Evolutionary conservation across 1,140 invertebrate genomes (phyloP), one percentile per base, ranked within the genome.

Genomic region (Drusus annulatus): DNA sequence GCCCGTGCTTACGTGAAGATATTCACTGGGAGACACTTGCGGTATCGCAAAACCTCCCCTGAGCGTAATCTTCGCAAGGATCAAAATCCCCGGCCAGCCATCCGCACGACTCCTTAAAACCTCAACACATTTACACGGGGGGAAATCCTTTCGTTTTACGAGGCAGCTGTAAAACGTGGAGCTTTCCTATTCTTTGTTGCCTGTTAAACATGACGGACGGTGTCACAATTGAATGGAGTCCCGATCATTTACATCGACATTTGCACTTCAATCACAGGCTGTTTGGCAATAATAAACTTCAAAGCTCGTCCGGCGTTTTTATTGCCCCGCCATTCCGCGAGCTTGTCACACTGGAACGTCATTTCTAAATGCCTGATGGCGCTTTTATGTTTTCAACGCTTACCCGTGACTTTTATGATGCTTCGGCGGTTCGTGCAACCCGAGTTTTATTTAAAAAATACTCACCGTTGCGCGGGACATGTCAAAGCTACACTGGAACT

Each of bases 11-110:
- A 28, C 16, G 62, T 63, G 62, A 50, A 21, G 65, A 45, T 69
- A 69, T 69, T 69, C 51, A 69, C 62, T 31, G 8, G 15, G 36
- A 45, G 17, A 19, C 28, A 19, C 28, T 45, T 69, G 65, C 28
- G 36, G 62, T 31, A n/a, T 63, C 25, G 10, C 62, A 63, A 50
- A 69, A 69, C 36, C 65, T 50, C 65, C 65, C 65, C 65, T 69
- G 65, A 69, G 65, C n/a, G 65, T 36, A 69, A 13, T 69, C 45
- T 4, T 36, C 21, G 28, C 28, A 69, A 63, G 62, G 62, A 28
- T 63, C 21, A 25, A 16, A 28, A 69, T 69, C 65, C 65, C 65
- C 15, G 36, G 36, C 16, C 65, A 15, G n/a, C 36, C 17, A 23
- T 45, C 65, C 45, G 25, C 10, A 31, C 3, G 21, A 63, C 25